Evolutionary conservation across 2,113 vertebrate species (phyloP).

Genomic region (Hemicordylus capensis): DNA sequence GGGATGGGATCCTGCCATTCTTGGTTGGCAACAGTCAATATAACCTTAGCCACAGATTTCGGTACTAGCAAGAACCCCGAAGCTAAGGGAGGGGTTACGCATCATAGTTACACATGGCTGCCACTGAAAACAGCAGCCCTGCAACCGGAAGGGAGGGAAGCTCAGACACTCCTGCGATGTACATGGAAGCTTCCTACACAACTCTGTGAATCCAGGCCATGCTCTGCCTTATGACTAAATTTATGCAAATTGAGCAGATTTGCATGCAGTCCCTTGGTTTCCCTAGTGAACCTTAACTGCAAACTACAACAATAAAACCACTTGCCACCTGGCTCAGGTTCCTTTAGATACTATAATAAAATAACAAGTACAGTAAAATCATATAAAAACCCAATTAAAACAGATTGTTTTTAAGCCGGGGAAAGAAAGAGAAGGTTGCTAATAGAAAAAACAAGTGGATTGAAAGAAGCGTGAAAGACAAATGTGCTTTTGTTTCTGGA

Average conservation of each 20-base stretch:
- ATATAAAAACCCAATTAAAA: background rate
- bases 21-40: background rate
- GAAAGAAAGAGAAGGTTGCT: no score
- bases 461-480: no score
- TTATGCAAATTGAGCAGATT: background rate
- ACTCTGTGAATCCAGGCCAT: background rate
- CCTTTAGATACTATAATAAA: background rate
- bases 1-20: background rate
- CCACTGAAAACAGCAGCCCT: no score
- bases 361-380: background rate
- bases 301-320: background rate
- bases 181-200: background rate
- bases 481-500: no score
- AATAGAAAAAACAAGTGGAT: no score
- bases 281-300: background rate
- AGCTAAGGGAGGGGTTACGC: no score
- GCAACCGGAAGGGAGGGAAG: no score
- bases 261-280: background rate
- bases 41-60: background rate
- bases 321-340: background rate
- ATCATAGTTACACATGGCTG: no score
- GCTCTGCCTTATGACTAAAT: background rate
- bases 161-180: no score
- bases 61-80: background rate
- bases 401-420: background rate